These are phyloP conservation scores for Periophthalmus magnuspinnatus DNA, from an alignment of 2,797 vertebrate genomes.

Conservation along the genomic window DNA sequence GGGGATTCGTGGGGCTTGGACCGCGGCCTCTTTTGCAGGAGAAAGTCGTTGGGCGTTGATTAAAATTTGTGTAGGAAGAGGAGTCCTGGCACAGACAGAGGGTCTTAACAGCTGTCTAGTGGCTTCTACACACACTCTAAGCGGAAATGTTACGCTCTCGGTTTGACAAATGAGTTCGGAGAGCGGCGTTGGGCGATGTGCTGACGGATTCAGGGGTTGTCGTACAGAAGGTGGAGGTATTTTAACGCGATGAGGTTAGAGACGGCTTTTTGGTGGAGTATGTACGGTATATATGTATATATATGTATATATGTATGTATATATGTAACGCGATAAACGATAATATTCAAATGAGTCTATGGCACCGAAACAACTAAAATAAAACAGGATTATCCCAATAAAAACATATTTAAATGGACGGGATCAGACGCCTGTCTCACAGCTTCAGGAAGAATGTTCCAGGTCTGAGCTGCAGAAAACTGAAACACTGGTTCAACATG, in stretches of 20 bases:
- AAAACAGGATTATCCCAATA: too few relatives aligned
- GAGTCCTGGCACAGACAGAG: conserved; percentile 58
- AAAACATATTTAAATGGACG: too few relatives aligned
- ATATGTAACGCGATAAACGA: too few relatives aligned
- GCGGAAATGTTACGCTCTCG: conserved; percentile 36
- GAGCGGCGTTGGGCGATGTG: conserved; percentile 11
- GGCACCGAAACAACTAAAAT: too few relatives aligned
- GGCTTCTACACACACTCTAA: conserved; percentile 30
- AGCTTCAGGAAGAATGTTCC: too few relatives aligned
- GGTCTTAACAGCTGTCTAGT: conserved; percentile 63
- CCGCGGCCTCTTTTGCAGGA: conserved; percentile 64
- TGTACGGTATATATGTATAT: neutral
- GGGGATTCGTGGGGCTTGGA: conserved; percentile 54
- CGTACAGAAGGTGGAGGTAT: conserved; percentile 15
- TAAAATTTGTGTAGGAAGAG: conserved; percentile 59
- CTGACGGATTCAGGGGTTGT: conserved; percentile 11
- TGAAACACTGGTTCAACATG: too few relatives aligned
- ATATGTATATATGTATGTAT: too few relatives aligned
- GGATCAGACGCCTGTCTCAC: too few relatives aligned
- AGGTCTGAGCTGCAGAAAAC: too few relatives aligned
- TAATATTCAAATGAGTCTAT: too few relatives aligned
- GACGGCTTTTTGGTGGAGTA: neutral
- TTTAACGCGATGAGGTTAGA: conserved; percentile 22
- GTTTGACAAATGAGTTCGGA: conserved; percentile 34
- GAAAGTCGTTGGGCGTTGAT: conserved; percentile 74